These are phyloP conservation scores for Cuculus canorus DNA, from an alignment of 2,797 vertebrate genomes.

Conservation along the genomic window DNA sequence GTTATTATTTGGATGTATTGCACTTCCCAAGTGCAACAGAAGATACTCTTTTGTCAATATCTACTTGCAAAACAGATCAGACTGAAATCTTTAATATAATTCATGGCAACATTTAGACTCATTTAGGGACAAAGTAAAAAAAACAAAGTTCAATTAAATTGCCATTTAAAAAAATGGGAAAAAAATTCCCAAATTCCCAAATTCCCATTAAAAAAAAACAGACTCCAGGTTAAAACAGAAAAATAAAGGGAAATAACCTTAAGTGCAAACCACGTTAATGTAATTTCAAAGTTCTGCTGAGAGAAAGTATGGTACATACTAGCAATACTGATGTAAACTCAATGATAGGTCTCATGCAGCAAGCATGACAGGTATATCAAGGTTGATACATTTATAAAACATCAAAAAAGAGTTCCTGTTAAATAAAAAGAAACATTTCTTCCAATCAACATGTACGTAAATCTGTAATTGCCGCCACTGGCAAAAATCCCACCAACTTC, in stretches of 20 bases:
- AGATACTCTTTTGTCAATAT: not conserved
- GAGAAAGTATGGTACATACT: not conserved
- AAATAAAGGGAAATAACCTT: not conserved
- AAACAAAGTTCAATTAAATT: accelerated
- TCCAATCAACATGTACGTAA: not conserved
- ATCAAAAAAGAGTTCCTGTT: not conserved
- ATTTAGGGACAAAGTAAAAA: not conserved
- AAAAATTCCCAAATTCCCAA: no score
- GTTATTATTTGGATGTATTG: not conserved
- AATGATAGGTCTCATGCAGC: not conserved
- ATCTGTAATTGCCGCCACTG: not conserved
- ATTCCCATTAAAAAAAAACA: no score
- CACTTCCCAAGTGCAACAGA: not conserved
- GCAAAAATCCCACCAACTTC: not conserved
- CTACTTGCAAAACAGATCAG: not conserved
- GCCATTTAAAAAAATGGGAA: no score
- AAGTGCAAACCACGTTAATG: not conserved
- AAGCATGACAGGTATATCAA: not conserved
- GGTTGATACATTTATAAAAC: not conserved
- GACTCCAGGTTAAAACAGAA: not conserved
- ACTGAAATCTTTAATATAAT: not conserved
- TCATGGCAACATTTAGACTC: not conserved
- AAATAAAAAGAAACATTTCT: not conserved
- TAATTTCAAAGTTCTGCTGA: not conserved
- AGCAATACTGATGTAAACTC: not conserved